Percentiles rank a stretch among this genome's conserved stretches.
Conservation (phyloP, 2,113 vertebrate genomes). For the Equus przewalskii region DNA sequence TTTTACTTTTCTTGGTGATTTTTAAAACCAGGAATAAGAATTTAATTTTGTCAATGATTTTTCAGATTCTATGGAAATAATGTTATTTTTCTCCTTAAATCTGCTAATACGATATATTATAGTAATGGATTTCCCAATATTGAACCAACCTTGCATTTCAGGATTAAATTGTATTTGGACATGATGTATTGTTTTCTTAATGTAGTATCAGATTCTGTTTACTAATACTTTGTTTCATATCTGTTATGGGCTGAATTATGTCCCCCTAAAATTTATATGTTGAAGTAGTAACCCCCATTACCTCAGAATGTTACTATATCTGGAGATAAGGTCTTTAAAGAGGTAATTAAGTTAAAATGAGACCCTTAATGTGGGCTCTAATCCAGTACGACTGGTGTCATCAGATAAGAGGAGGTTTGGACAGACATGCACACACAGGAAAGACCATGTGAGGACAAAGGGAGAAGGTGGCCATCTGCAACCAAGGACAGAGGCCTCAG, state of each 20-base stretch:
- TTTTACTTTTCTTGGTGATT: not conserved
- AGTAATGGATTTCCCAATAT: not conserved
- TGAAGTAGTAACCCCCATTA: not conserved
- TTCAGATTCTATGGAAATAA: not conserved
- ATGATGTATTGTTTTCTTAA: not conserved
- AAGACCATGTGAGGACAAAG: not conserved
- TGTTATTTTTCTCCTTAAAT: not conserved
- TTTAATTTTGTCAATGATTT: not conserved
- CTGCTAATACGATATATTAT: not conserved
- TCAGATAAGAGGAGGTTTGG: not conserved
- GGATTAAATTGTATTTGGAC: not conserved
- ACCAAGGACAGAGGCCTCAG: no score
- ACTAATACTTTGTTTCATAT: not conserved
- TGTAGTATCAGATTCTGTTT: no score
- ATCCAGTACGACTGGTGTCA: not conserved
- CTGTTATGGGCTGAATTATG: not conserved
- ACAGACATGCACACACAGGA: not conserved
- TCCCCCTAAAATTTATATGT: not conserved
- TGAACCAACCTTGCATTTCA: not conserved
- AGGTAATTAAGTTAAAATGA: not conserved
- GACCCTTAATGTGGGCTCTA: not conserved
- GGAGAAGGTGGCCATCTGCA: no score
- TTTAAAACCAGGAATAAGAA: not conserved
- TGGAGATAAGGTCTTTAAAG: not conserved
- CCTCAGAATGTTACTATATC: not conserved